phyloP scores from a whole-genome alignment of 2,797 vertebrate species.

The Tamandua tetradactyla region DNA sequence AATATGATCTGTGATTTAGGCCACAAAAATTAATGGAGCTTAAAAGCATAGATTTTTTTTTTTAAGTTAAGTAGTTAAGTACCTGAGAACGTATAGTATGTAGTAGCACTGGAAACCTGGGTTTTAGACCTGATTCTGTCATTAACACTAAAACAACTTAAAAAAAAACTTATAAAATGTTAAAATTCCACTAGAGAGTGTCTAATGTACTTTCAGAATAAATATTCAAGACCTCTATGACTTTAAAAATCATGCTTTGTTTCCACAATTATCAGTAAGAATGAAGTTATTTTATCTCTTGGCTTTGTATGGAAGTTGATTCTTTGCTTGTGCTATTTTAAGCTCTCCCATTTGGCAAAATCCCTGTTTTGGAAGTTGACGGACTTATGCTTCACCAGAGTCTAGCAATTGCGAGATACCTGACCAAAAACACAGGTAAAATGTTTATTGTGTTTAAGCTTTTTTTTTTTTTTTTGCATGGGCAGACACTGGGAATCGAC shows the following conservation, averaged over 20 bases:
- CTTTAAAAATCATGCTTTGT: not conserved
- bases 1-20: not conserved
- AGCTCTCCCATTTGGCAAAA: constrained; percentile 85
- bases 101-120: not conserved
- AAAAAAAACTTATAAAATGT: not conserved
- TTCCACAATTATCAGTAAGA: not conserved
- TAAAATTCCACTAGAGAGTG: not conserved
- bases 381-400: constrained; percentile 86
- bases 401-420: constrained; percentile 87
- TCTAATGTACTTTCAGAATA: not conserved
- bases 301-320: not conserved
- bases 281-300: not conserved
- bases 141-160: not conserved
- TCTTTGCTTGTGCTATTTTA: not conserved
- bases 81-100: not conserved
- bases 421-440: constrained; percentile 87
- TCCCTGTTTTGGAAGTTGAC: constrained; percentile 87
- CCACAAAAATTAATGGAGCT: not conserved
- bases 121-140: not conserved
- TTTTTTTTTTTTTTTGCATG: too few species aligned
- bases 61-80: not conserved
- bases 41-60: not conserved
- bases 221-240: not conserved
- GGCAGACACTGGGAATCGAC: too few species aligned
- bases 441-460: not conserved